Percentiles rank a stretch among this genome's conserved stretches.
These are phyloP conservation scores for Apeira syringaria DNA, from an alignment of 2,888 invertebrate genomes.

Conservation along the genomic window DNA sequence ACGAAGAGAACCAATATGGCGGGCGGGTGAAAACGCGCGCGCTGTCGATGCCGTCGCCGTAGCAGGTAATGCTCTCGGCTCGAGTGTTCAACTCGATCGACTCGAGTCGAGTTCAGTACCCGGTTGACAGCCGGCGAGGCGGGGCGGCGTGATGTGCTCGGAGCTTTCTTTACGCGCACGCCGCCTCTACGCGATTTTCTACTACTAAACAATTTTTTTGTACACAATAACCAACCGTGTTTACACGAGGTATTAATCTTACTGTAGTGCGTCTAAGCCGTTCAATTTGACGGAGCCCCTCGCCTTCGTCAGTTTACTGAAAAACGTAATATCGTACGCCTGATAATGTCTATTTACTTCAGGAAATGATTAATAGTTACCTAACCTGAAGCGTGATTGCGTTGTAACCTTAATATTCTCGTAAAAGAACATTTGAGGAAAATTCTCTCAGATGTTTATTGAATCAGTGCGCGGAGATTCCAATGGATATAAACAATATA, in stretches of 20 bases:
- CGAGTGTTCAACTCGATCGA: constrained; percentile 57
- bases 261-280: constrained; percentile 38
- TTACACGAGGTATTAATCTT: constrained; percentile 34
- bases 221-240: constrained; percentile 54
- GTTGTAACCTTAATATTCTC: constrained; percentile 30
- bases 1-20: constrained; percentile 66
- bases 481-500: constrained; percentile 48
- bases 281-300: constrained; percentile 17
- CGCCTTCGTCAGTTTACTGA: constrained; percentile 39
- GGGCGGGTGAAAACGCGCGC: constrained; percentile 64
- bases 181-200: constrained; percentile 78
- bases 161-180: constrained; percentile 62
- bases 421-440: constrained; percentile 24
- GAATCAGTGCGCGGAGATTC: constrained; percentile 25
- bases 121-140: constrained; percentile 81
- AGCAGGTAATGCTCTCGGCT: constrained; percentile 51
- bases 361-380: constrained; percentile 39
- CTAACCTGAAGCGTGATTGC: constrained; percentile 35
- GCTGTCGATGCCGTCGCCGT: constrained; percentile 50
- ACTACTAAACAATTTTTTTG: constrained; percentile 69
- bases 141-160: constrained; percentile 65
- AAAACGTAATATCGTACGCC: constrained; percentile 49
- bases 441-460: constrained; percentile 14
- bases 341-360: constrained; percentile 58
- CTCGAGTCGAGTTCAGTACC: constrained; percentile 71